Evolutionary conservation across 2,888 invertebrate genomes (phyloP).

Genomic region (Shargacucullia verbasci): DNA sequence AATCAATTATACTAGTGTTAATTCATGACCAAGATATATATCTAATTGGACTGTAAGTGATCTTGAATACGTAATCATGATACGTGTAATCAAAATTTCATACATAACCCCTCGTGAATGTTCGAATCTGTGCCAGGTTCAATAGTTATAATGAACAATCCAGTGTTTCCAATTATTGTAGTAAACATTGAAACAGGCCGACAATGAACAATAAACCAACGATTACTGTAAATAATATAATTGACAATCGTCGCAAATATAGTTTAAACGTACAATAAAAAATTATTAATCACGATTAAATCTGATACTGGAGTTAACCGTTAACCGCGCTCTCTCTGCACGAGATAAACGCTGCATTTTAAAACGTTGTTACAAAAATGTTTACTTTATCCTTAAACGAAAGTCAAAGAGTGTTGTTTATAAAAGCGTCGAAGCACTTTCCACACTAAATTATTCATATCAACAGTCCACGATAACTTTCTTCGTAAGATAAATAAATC

Average conservation of each 20-base stretch:
- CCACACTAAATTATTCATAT: not conserved
- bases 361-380: not conserved
- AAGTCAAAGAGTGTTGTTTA: not conserved
- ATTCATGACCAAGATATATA: constrained; percentile 54
- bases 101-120: constrained; percentile 4
- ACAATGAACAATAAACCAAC: too few species aligned
- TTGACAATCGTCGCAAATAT: too few species aligned
- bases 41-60: constrained; percentile 43
- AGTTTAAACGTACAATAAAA: too few species aligned
- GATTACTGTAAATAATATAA: too few species aligned
- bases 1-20: constrained; percentile 42
- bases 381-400: not conserved
- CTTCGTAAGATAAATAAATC: not conserved
- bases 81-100: constrained; percentile 14
- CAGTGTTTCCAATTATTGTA: not conserved
- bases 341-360: not conserved
- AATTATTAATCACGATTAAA: too few species aligned
- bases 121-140: too few species aligned
- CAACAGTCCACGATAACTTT: not conserved
- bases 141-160: not conserved
- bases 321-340: too few species aligned
- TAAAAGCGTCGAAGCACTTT: not conserved
- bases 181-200: not conserved
- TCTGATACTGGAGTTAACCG: not conserved
- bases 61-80: constrained; percentile 45